A percentile compares a stretch with the other conserved stretches of the same genome.
Evolutionary conservation across 2,113 vertebrate genomes (phyloP).

Genomic region (Ameiurus melas): DNA sequence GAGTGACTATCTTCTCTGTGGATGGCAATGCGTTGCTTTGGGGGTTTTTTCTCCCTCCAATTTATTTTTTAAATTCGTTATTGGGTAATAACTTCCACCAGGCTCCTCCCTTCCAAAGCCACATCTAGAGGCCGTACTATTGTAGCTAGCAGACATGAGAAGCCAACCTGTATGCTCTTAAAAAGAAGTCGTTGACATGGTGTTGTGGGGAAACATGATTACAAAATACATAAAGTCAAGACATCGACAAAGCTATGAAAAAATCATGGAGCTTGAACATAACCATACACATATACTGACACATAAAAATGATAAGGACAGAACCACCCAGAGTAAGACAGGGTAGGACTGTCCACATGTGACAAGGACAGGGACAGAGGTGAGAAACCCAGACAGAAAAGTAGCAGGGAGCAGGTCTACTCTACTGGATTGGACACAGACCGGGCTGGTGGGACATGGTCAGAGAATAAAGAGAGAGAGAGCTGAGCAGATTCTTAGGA

Average conservation of each 20-base stretch:
- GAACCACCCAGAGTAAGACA: conserved; percentile 55
- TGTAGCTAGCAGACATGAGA: conserved; percentile 48
- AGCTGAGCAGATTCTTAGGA: conserved; percentile 69
- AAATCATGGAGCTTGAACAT: conserved; percentile 29
- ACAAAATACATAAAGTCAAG: conserved; percentile 12
- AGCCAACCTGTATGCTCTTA: conserved; percentile 33
- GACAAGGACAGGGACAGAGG: conserved; percentile 58
- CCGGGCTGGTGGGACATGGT: conserved; percentile 69
- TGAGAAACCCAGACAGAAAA: conserved; percentile 51
- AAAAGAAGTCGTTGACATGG: conserved; percentile 34
- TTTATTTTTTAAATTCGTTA: background rate
- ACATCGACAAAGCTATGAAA: conserved; percentile 20
- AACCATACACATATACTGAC: conserved; percentile 38
- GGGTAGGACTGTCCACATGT: conserved; percentile 12
- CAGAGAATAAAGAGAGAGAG: conserved; percentile 46
- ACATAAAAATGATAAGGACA: conserved; percentile 34
- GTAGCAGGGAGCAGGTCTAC: conserved; percentile 62
- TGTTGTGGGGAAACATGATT: conserved; percentile 35
- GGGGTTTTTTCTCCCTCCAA: background rate
- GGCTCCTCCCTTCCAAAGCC: conserved; percentile 55
- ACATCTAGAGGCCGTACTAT: conserved; percentile 46
- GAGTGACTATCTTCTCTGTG: background rate
- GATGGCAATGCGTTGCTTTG: conserved; percentile 6
- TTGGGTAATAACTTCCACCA: conserved; percentile 16
- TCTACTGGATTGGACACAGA: conserved; percentile 72